Evolutionary conservation across 2,888 invertebrate genomes (phyloP).

Genomic region (Sisyra nigra): DNA sequence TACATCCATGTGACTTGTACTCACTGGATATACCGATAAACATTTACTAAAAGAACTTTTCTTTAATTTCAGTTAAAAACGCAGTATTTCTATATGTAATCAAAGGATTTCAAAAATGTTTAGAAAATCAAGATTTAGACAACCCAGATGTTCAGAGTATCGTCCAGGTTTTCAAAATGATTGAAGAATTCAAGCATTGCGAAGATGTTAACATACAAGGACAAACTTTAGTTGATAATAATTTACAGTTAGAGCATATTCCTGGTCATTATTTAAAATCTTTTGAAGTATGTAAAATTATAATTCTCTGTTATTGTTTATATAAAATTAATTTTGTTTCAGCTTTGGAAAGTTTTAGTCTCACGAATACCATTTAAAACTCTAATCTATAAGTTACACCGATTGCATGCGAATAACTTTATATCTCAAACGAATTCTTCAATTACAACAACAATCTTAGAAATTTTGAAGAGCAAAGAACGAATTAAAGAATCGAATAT

Average conservation of each 20-base stretch:
- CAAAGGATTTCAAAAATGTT: constrained; percentile 30
- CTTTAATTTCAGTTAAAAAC: constrained; percentile 16
- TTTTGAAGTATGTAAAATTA: constrained; percentile 32
- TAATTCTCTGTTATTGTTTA: constrained; percentile 2
- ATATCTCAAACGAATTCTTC: constrained; percentile 30
- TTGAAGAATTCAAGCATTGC: constrained; percentile 22
- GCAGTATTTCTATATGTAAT: constrained; percentile 13
- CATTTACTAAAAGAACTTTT: constrained; percentile 6
- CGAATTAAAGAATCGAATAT: constrained; percentile 26
- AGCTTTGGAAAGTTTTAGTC: constrained; percentile 48
- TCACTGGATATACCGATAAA: constrained; percentile 5
- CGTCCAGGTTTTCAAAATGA: constrained; percentile 18
- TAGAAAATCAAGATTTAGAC: constrained; percentile 24
- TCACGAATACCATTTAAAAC: constrained; percentile 34
- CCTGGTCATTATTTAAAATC: constrained; percentile 47
- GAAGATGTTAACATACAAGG: constrained; percentile 9
- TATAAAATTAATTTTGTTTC: too few relatives aligned
- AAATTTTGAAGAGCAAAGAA: constrained; percentile 32
- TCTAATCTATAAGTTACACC: constrained; percentile 36
- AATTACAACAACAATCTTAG: constrained; percentile 33
- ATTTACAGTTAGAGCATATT: constrained; percentile 38
- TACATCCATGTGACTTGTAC: too few relatives aligned
- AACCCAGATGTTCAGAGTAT: constrained; percentile 23
- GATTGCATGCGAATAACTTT: constrained; percentile 44
- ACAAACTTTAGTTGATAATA: constrained; percentile 1